Percentiles rank a stretch among this genome's conserved stretches.
These are phyloP conservation scores for Eurosta solidaginis DNA, from an alignment of 1,140 invertebrate genomes.

Conservation along the genomic window DNA sequence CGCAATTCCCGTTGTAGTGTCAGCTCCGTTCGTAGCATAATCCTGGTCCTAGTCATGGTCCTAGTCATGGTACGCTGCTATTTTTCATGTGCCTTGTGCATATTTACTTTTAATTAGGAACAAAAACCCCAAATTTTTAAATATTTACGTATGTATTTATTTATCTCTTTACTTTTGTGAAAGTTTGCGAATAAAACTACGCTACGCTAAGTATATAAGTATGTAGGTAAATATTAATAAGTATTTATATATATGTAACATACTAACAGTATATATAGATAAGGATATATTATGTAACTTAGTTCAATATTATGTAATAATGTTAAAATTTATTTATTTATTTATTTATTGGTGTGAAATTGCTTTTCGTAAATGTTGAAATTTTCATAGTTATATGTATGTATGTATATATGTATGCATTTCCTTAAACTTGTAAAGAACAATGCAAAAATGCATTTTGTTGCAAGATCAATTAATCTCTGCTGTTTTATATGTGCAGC, in stretches of 20 bases:
- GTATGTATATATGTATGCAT: background rate
- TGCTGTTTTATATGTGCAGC: background rate
- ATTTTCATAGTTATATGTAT: background rate
- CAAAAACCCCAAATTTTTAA: no score
- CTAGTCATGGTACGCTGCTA: no score
- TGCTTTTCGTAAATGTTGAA: conserved; percentile 21
- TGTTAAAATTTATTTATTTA: background rate
- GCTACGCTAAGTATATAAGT: background rate
- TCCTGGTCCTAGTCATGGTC: no score
- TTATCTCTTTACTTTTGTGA: background rate
- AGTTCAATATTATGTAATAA: background rate
- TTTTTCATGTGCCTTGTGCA: no score
- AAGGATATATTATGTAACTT: background rate
- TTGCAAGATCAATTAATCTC: background rate
- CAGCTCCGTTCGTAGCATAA: no score
- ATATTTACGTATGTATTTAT: background rate
- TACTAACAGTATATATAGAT: background rate
- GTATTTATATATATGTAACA: background rate
- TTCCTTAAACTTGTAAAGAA: background rate
- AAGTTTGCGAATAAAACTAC: background rate
- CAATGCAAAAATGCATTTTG: background rate
- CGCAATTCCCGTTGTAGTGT: no score
- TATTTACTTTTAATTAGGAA: no score
- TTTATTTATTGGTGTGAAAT: conserved; percentile 15
- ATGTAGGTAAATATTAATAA: no score